Percentiles rank a stretch among this genome's conserved stretches.
Conservation (phyloP, 1,140 invertebrate genomes). For the Amyelois transitella region DNA sequence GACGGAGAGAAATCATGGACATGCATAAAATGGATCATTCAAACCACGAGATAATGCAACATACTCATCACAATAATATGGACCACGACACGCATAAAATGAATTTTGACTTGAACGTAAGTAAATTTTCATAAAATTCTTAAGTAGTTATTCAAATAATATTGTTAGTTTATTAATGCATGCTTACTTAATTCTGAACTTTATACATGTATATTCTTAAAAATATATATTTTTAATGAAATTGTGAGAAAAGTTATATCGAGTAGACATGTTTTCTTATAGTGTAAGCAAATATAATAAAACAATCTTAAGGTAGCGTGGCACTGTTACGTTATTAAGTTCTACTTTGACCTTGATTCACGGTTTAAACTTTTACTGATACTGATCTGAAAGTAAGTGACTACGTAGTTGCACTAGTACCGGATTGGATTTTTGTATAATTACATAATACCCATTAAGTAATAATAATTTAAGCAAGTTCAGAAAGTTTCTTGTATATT, state of each 20-base stretch:
- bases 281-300: not conserved
- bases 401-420: not conserved
- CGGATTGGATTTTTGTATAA: slow-evolving; percentile 1
- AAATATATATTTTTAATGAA: too few species aligned
- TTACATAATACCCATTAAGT: not conserved
- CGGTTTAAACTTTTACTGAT: not conserved
- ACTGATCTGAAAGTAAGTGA: not conserved
- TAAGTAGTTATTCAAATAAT: too few species aligned
- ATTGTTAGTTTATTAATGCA: not conserved
- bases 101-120: not conserved
- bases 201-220: too few species aligned
- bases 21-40: slow-evolving; percentile 22
- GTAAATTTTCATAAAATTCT: not conserved
- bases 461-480: too few species aligned
- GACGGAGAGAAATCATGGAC: not conserved
- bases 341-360: not conserved
- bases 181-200: not conserved
- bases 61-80: not conserved
- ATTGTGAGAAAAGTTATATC: too few species aligned
- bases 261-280: too few species aligned
- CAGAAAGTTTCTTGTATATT: too few species aligned
- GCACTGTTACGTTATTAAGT: not conserved
- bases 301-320: not conserved
- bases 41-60: not conserved
- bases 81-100: not conserved